Evolutionary conservation across 2,113 vertebrate genomes (phyloP), one percentile per base, ranked within the genome.

Genomic region (Melozone crissalis): DNA sequence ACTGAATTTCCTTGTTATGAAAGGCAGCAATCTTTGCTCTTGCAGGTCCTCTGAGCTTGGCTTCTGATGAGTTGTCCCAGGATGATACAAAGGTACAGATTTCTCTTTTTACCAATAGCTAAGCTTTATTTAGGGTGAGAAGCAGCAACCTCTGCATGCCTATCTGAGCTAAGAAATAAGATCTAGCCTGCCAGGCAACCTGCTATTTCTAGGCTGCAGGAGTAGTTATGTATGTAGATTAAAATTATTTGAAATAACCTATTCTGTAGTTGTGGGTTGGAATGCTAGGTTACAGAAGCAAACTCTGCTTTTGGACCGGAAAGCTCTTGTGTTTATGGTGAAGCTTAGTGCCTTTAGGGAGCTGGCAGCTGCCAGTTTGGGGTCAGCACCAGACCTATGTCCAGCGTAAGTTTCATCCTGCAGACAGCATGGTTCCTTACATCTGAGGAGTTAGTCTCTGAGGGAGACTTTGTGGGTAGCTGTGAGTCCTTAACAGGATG

Each of bases 1-100:
- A 58, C 19, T 81, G 43, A 59, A 35, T 41, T 54, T 49, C 6
- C 54, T 82, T 73, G 18, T 65, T 58, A n/a, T 58, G 87, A 72
- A 82, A 82, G 59, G n/a, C 73, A 93, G 77, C 69, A 84, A 52
- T 89, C 22, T 95, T 92, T n/a, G 35, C 67, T 95, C 82, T 95
- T 95, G 61, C 94, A 97, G 96, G 87, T 89, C 57, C 83, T 81
- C 57, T 68, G 94, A 83, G 89, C 46, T 68, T 67, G 39, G 73
- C 47, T 47, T 86, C 83, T 73, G 78, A 71, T 2, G 35, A 87
- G 39, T 79, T 93, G 35, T 69, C 44, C 10, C 62, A 44, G 16
- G 93, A 97, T 35, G 41, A 96, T 78, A 39, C 0, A 0, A 97
- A 97, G 98, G 98, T 98, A 97, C 65, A 65, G n/a, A 73, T 93